Evolutionary conservation across 2,888 invertebrate genomes (phyloP), one percentile per base, ranked within the genome.

Genomic region (Melipona beecheii): DNA sequence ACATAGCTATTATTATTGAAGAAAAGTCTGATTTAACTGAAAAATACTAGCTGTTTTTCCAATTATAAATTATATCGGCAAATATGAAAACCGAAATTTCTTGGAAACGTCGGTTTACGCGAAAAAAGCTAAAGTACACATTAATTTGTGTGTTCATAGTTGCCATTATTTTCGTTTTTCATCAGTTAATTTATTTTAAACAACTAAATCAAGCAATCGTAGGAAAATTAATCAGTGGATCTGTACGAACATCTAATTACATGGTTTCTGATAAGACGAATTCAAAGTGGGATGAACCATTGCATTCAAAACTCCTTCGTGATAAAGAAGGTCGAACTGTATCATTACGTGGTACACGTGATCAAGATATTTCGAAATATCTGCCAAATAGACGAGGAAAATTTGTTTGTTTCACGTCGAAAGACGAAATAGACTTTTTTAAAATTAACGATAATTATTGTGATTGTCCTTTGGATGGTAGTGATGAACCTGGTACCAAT

Each of bases 381-480:
- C 93, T 94, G 78, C 95, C 95, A 2, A 95, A 95, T 83, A 92
- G 91, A 15, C 91, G 92, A 9, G 95, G 95, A 0, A 94, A 94
- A 68, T 95, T 95, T 83, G 92, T 93, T 65, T 96, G 96, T 75
- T 92, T 95, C 73, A 91, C 92, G 75, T 94, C 94, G 19, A 94
- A 93, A 80, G 92, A 94, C 77, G 94, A 95, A 85, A 96, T 97
- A 73, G 93, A 95, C 2, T 96, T 95, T 92, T 90, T 94, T 15
- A 95, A 95, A 88, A 95, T 98, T 2, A 98, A 98, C 93, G 98
- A 98, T 94, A 97, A 98, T 93, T 98, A 96, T 92, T 98, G 98
- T 95, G 98, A 98, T 94, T 98, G 98, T 95, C 93, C 93, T 77
- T 94, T 95, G 89, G 98, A 97, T 94, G 97, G 96, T 19, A 96